Evolutionary conservation across 2,888 invertebrate species (phyloP), one percentile per base, ranked within the genome.

Genomic region (Cartodere bifasciata): DNA sequence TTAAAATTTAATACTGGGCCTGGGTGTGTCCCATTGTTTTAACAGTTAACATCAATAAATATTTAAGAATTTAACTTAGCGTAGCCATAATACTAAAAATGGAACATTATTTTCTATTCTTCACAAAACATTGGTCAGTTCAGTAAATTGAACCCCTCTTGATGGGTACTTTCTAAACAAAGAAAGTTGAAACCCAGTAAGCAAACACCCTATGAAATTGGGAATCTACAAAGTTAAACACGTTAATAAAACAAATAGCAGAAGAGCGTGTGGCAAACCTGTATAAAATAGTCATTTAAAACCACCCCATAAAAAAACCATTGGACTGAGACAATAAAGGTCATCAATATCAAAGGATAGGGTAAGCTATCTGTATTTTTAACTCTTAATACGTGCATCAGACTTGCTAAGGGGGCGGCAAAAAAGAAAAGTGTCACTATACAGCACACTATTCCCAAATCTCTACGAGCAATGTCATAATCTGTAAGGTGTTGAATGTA

Each of bases 221-320:
- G 37, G 34, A 14, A 35, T 29, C 37, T 37, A 22, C 28, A 34
- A 33, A 16, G 16, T 7, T 7, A 20, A 7, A 20, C 7, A 20
- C 9, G 9, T 20, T 7, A 20, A 20, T 20, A 7, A 20, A 20
- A 7, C 7, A 20, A 20, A 20, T 20, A 20, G 9, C 20, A 20
- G 9, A 20, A 34, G 32, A 29, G 17, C 22, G 15, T 26, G 24
- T 13, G 23, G 45, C 57, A 56, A 61, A 86, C 86, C 67, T 78
- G 72, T 47, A 92, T 73, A 63, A 80, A 90, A 24, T 64, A 55
- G 60, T 94, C 90, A 29, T 75, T 64, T 40, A 84, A 68, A 26
- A 90, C 61, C 29, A 72, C 55, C 16, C 92, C 92, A 62, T 92
- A 94, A 2, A 78, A 54, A 40, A 78, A 72, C 92, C 94, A 94